A percentile compares a stretch with the other conserved stretches of the same genome.
phyloP scores from a whole-genome alignment of 30 jellyfish, hydroid and myxozoan species.

The Chironex yamaguchii region DNA sequence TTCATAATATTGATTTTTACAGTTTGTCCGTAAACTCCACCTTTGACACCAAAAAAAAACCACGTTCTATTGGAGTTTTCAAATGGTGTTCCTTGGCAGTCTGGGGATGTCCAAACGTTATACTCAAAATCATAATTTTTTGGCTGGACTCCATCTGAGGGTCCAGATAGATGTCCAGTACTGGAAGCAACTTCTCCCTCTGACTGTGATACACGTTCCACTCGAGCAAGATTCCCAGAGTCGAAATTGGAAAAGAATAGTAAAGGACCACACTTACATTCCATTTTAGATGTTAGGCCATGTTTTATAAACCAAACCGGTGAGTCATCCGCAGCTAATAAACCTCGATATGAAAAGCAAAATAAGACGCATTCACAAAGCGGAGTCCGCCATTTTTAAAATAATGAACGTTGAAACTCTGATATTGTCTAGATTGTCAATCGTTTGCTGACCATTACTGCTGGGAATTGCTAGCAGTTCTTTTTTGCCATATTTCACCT shows the following conservation, averaged over 20 bases:
- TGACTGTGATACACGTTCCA: conserved; percentile 49
- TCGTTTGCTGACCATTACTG: no score
- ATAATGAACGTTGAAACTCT: no score
- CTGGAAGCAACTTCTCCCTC: not conserved
- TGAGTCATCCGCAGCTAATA: no score
- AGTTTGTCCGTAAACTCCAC: conserved; percentile 61
- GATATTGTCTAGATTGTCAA: no score
- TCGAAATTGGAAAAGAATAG: conserved; percentile 77
- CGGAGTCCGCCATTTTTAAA: no score
- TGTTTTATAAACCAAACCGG: no score
- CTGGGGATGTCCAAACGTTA: conserved; percentile 94
- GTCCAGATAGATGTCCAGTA: not conserved
- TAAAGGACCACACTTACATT: conserved; percentile 57
- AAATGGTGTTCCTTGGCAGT: conserved; percentile 81
- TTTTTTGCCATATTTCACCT: no score
- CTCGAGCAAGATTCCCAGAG: conserved; percentile 83
- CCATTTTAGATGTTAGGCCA: no score
- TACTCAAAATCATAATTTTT: conserved; percentile 61
- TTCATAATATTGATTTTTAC: conserved; percentile 75
- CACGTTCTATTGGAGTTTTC: conserved; percentile 92
- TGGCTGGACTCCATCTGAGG: not conserved
- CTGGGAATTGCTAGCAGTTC: no score
- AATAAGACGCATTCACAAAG: no score
- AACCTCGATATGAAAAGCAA: no score
- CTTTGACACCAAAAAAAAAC: conserved; percentile 90